Evolutionary conservation across 2,888 invertebrate genomes (phyloP), one percentile per base, ranked within the genome.

Genomic region (Plagiodera versicolora): DNA sequence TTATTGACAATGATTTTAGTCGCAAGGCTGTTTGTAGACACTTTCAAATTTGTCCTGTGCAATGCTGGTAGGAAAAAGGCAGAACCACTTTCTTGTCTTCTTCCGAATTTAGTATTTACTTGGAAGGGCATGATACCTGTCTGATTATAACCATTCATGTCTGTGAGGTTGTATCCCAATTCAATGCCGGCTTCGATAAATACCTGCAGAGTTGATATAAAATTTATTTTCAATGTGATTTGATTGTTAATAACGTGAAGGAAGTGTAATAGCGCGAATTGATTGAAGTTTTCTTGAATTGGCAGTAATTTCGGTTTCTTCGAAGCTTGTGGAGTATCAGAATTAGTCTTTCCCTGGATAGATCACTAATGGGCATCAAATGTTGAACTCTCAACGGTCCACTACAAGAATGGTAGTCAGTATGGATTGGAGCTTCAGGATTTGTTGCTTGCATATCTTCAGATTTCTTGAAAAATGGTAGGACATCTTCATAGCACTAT

Each of bases 1-100:
- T 70, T 24, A 0, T 85, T 81, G 4, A 91, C 85, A 9, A 88
- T 77, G 74, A 10, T 83, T 82, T 14, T 77, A 0, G 84, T 81
- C 75, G 89, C 92, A 58, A 85, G 87, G 2, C 90, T 86, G 65
- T 83, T 81, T 75, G 89, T 88, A 0, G 89, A 85, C 1, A 92
- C 82, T 75, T 87, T 85, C 14, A 93, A 81, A 73, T 93, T 92
- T 10, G 73, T 69, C 20, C 91, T 82, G 8, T 81, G 74, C 10
- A 85, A 80, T 5, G 88, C 83, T 0, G 92, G 90, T 67, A 85
- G 83, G 10, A 92, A 79, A 76, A 90, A 93, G 0, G 92, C 91
- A 74, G 89, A 90, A 2, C 87, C 85, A 0, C 89, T 86, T 74
- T 91, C 92, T 68, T 90, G 89, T 59, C 93, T 82, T 59, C 88